These are phyloP conservation scores for Drosophila histrio DNA, from an alignment of 2,888 invertebrate species.

Conservation along the genomic window DNA sequence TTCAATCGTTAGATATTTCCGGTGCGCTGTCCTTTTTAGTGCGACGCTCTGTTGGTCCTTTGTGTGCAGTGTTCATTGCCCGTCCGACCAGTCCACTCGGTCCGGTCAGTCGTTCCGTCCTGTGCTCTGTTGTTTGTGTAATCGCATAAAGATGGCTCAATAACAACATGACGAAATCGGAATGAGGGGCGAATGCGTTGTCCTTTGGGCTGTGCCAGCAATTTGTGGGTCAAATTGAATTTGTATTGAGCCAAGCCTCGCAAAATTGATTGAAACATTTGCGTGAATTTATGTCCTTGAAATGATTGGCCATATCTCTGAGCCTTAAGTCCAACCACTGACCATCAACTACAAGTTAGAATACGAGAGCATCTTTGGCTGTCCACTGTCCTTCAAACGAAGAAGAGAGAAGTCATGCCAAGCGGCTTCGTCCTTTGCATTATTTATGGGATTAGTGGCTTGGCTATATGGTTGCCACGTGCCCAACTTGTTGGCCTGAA, in stretches of 20 bases:
- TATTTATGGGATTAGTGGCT: slow-evolving; percentile 75
- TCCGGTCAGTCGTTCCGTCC: slow-evolving; percentile 10
- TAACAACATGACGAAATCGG: slow-evolving; percentile 62
- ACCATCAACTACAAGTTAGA: slow-evolving; percentile 12
- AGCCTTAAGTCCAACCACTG: slow-evolving; percentile 3
- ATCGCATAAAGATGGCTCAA: slow-evolving; percentile 76
- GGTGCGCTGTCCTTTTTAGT: slow-evolving; percentile 71
- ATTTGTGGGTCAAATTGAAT: slow-evolving; percentile 79
- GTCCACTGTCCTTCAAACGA: slow-evolving; percentile 6
- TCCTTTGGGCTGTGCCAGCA: slow-evolving; percentile 61
- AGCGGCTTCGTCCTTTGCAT: slow-evolving; percentile 55
- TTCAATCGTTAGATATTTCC: slow-evolving; percentile 77
- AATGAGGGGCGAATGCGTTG: slow-evolving; percentile 25
- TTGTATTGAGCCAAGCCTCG: slow-evolving; percentile 71
- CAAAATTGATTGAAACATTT: slow-evolving; percentile 78
- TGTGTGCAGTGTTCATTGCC: slow-evolving; percentile 50
- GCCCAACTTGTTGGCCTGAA: slow-evolving; percentile 70
- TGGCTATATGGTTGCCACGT: slow-evolving; percentile 61
- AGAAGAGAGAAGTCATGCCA: slow-evolving; percentile 5
- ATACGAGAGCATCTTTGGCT: background rate
- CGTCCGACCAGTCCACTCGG: slow-evolving; percentile 17
- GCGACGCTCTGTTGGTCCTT: slow-evolving; percentile 56
- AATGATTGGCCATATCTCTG: slow-evolving; percentile 71
- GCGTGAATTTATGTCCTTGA: slow-evolving; percentile 78
- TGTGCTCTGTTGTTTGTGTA: slow-evolving; percentile 65